Percentiles rank a stretch among this genome's conserved stretches.
Conservation (phyloP, 2,888 invertebrate genomes). For the Stratiomys singularior region DNA sequence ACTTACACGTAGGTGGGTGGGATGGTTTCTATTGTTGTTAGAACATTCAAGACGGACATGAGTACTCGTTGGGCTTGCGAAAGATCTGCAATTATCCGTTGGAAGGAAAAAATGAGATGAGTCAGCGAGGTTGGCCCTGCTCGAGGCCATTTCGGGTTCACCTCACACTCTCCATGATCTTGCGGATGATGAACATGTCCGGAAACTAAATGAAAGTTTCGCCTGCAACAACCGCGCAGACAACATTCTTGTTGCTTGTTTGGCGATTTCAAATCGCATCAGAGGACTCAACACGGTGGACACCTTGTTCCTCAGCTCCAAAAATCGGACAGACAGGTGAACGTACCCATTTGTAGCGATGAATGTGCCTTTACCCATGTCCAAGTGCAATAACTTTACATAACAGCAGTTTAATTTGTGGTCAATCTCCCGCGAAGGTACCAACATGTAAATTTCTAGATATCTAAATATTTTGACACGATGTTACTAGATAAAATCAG, state of each 20-base stretch:
- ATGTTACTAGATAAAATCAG: conserved; percentile 9
- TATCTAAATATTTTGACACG: conserved; percentile 34
- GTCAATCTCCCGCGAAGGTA: conserved; percentile 19
- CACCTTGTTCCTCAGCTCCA: background rate
- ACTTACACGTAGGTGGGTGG: conserved; percentile 15
- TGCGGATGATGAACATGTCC: conserved; percentile 2
- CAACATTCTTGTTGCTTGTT: conserved; percentile 18
- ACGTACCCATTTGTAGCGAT: conserved; percentile 31
- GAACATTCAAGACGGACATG: conserved; percentile 11
- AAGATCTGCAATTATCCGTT: conserved; percentile 26
- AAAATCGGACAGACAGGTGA: conserved; percentile 31
- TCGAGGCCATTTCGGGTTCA: conserved; percentile 5
- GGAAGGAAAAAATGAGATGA: conserved; percentile 22
- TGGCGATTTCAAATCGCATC: background rate
- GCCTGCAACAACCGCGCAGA: conserved; percentile 6
- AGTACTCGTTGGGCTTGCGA: conserved; percentile 22
- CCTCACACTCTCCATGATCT: background rate
- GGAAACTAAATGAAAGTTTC: conserved; percentile 34
- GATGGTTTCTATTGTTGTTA: conserved; percentile 27
- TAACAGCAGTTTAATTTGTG: conserved; percentile 30
- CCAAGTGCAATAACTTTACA: conserved; percentile 22
- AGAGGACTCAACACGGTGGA: conserved; percentile 19
- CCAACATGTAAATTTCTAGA: conserved; percentile 36
- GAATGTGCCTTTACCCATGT: background rate
- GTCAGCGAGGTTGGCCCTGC: background rate